Percentiles rank a stretch among this genome's conserved stretches.
Evolutionary conservation across 1,140 invertebrate species (phyloP).

Genomic region (Callitettix versicolor): DNA sequence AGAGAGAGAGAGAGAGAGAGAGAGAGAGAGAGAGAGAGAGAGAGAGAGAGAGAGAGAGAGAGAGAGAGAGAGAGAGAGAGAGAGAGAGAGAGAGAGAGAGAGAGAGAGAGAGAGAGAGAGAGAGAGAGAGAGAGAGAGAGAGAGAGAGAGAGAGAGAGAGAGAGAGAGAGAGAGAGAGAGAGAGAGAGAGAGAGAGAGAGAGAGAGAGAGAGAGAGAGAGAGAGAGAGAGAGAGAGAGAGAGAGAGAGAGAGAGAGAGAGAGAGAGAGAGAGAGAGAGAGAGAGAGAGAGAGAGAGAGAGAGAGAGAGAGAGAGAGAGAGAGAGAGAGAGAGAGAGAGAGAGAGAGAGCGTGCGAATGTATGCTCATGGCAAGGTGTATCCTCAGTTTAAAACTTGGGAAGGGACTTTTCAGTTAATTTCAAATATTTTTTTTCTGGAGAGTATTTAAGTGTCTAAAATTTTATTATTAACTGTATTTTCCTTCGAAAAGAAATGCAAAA

Average conservation of each 20-base stretch:
- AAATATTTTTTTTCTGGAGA: too few species aligned
- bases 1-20: too few species aligned
- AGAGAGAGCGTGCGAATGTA: too few species aligned
- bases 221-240: not conserved
- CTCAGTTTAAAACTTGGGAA: too few species aligned
- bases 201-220: not conserved
- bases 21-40: too few species aligned
- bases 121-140: not conserved
- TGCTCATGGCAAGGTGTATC: slow-evolving; percentile 21
- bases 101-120: not conserved
- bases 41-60: too few species aligned
- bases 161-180: not conserved
- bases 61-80: too few species aligned
- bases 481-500: too few species aligned
- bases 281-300: not conserved
- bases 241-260: not conserved
- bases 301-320: not conserved
- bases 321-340: too few species aligned
- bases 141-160: not conserved
- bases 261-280: not conserved
- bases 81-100: not conserved
- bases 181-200: not conserved
- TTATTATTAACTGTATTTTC: too few species aligned
- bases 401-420: too few species aligned
- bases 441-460: too few species aligned